Conservation (phyloP, 2,113 vertebrate genomes). For the Mola mola region DNA sequence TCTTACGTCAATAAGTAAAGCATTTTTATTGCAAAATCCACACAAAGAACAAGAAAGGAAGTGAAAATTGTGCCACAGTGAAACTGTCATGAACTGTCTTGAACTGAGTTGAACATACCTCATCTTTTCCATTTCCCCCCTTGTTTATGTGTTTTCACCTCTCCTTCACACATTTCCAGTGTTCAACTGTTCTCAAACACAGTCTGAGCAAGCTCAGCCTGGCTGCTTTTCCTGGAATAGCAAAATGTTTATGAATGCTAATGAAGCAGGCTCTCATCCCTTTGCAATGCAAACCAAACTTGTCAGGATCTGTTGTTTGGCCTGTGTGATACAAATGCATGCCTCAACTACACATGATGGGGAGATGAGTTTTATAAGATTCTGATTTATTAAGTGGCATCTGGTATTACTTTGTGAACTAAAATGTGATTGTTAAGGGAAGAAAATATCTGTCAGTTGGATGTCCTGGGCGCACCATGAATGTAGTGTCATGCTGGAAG, state of each 20-base stretch:
- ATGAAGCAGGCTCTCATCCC: conserved; percentile 37
- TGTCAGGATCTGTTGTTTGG: conserved; percentile 34
- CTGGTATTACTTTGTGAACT: not conserved
- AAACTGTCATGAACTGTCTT: no score
- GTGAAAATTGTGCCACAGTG: no score
- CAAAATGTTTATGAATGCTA: conserved; percentile 56
- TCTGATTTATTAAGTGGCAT: not conserved
- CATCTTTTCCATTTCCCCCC: not conserved
- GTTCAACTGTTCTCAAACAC: conserved; percentile 27
- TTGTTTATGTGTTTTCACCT: conserved; percentile 4
- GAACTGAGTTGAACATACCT: not conserved
- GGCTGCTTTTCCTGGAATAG: conserved; percentile 32
- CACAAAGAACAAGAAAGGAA: no score
- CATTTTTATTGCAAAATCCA: no score
- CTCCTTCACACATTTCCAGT: not conserved
- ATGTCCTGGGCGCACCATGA: not conserved
- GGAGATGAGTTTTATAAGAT: not conserved
- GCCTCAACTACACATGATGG: not conserved
- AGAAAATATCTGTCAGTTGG: not conserved
- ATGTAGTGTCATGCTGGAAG: conserved; percentile 4
- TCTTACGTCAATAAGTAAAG: no score
- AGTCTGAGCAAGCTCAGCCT: conserved; percentile 35
- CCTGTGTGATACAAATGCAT: not conserved
- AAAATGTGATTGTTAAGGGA: not conserved
- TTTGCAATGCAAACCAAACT: conserved; percentile 25